A percentile compares a stretch with the other conserved stretches of the same genome.
Evolutionary conservation across 2,113 vertebrate genomes (phyloP).

Genomic region (Corythaeola cristata): DNA sequence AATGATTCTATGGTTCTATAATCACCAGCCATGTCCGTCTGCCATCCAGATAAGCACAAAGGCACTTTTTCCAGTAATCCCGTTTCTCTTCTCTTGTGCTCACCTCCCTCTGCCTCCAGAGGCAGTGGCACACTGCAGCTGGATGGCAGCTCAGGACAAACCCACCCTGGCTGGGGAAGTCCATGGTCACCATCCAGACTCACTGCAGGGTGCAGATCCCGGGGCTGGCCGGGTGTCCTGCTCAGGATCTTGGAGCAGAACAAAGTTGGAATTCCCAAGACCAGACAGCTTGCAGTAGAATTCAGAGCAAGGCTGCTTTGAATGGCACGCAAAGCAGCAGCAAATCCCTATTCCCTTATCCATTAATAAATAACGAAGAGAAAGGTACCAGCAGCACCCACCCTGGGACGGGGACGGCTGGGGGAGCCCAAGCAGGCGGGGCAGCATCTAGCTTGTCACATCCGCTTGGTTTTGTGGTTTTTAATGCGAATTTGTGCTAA

Average conservation of each 20-base stretch:
- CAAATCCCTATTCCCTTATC: background rate
- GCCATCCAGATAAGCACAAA: background rate
- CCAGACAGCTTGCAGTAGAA: background rate
- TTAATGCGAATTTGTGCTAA: background rate
- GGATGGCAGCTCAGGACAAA: background rate
- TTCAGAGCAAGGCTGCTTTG: background rate
- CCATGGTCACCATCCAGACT: background rate
- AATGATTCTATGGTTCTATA: too few species aligned
- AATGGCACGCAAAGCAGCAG: background rate
- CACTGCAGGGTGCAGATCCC: background rate
- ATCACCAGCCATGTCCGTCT: background rate
- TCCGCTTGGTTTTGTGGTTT: background rate
- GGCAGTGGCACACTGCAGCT: background rate
- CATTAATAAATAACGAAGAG: background rate
- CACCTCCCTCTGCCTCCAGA: background rate
- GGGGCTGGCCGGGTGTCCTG: background rate
- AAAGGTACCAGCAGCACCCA: background rate
- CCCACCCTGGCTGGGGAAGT: background rate
- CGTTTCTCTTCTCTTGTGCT: background rate
- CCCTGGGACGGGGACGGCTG: rapidly evolving
- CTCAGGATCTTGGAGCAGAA: background rate
- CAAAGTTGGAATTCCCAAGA: background rate
- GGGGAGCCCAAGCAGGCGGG: background rate
- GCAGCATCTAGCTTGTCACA: background rate
- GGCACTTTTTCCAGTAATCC: background rate